Percentiles rank a stretch among this genome's conserved stretches.
These are phyloP conservation scores for Aphidius colemani DNA, from an alignment of 2,888 invertebrate species.

Conservation along the genomic window DNA sequence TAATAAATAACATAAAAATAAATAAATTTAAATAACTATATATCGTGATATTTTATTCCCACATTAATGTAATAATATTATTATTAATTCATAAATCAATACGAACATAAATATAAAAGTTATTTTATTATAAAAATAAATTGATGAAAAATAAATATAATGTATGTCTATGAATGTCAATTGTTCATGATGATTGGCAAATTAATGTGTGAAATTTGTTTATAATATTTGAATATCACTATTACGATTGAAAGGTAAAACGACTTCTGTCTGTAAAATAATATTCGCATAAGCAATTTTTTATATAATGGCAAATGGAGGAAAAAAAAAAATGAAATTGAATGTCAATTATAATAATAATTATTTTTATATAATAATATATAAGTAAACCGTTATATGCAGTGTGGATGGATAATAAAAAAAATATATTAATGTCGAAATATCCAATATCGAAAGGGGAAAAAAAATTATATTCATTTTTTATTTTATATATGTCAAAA, in stretches of 20 bases:
- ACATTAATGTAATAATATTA: not conserved
- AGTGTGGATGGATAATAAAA: not conserved
- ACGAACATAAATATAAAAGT: not conserved
- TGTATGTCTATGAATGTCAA: not conserved
- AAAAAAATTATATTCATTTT: not conserved
- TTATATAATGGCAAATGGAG: too few species aligned
- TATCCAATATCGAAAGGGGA: slow-evolving; percentile 29
- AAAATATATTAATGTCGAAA: slow-evolving; percentile 20
- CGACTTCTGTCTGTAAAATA: too few species aligned
- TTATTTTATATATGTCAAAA: not conserved
- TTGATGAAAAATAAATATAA: slow-evolving; percentile 18
- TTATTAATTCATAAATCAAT: not conserved
- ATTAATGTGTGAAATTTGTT: too few species aligned
- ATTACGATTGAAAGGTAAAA: too few species aligned
- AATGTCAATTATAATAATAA: too few species aligned
- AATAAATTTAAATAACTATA: not conserved
- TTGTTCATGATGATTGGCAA: not conserved
- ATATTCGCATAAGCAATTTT: too few species aligned
- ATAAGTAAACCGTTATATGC: not conserved
- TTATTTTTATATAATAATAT: not conserved
- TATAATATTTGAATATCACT: too few species aligned
- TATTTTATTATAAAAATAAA: not conserved
- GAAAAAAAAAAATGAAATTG: too few species aligned
- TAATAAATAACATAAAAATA: not conserved
- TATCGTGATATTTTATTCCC: not conserved